Evolutionary conservation across 2,797 vertebrate species (phyloP).

Genomic region (Onychomys leucogaster): DNA sequence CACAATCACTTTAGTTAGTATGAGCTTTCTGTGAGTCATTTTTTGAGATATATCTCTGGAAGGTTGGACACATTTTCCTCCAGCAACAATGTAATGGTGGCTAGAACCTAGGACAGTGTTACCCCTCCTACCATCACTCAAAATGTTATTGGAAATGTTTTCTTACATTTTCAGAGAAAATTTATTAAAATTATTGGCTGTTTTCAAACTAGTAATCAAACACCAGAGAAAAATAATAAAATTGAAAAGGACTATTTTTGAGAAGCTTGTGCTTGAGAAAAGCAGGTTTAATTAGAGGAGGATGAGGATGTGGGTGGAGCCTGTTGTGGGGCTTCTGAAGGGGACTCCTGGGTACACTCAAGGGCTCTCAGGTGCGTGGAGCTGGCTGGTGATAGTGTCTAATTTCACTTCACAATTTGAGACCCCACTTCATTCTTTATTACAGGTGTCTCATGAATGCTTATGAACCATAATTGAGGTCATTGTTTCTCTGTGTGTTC

Average conservation of each 20-base stretch:
- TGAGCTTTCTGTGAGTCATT: conserved; percentile 25
- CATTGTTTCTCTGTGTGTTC: conserved; percentile 68
- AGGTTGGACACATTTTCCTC: conserved; percentile 27
- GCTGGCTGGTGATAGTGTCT: conserved; percentile 57
- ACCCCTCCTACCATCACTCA: no score
- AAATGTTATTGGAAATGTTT: conserved; percentile 40
- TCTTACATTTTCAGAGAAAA: conserved; percentile 54
- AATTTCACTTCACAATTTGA: conserved; percentile 74
- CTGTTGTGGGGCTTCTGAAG: conserved; percentile 69
- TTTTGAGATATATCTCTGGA: conserved; percentile 52
- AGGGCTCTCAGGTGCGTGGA: conserved; percentile 26
- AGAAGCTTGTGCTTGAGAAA: conserved; percentile 69
- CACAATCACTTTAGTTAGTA: background rate
- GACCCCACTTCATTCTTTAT: conserved; percentile 61
- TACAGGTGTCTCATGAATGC: conserved; percentile 60
- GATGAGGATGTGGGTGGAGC: conserved; percentile 59
- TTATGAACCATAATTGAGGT: conserved; percentile 57
- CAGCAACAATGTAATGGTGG: background rate
- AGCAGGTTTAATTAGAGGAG: conserved; percentile 76
- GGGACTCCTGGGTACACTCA: conserved; percentile 59
- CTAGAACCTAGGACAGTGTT: background rate
- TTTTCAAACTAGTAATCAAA: conserved; percentile 69
- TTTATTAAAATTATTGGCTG: conserved; percentile 50
- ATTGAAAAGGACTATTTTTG: conserved; percentile 72
- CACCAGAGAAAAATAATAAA: conserved; percentile 67